Evolutionary conservation across 2,113 vertebrate species (phyloP).

Genomic region (Cyanoderma ruficeps): DNA sequence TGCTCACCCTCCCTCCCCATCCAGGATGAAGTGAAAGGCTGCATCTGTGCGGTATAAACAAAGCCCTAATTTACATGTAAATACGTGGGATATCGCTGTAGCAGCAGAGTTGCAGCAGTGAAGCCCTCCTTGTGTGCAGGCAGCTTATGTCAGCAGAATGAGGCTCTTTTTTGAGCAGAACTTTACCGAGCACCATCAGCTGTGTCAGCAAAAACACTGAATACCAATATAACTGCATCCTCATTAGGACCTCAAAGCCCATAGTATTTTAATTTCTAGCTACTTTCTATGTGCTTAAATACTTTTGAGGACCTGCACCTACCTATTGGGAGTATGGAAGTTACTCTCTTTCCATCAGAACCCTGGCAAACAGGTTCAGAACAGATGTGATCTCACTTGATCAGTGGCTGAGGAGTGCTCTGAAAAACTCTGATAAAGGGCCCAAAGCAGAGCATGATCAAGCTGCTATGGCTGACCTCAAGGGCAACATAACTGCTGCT

Average conservation of each 20-base stretch:
- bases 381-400: not conserved
- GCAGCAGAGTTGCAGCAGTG: constrained; percentile 45
- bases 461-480: not conserved
- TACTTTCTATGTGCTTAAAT: not conserved
- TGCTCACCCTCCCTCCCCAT: not conserved
- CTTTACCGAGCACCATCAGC: constrained; percentile 39
- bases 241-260: not conserved
- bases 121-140: constrained; percentile 32
- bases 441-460: not conserved
- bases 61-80: constrained; percentile 65
- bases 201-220: constrained; percentile 31
- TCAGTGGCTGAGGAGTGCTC: not conserved
- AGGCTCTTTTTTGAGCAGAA: constrained; percentile 52
- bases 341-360: not conserved
- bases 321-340: not conserved
- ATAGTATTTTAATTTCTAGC: not conserved
- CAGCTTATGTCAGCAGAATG: constrained; percentile 58
- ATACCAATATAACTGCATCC: constrained; percentile 22
- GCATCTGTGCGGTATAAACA: constrained; percentile 51
- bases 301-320: not conserved
- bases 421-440: not conserved
- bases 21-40: constrained; percentile 36
- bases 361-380: not conserved
- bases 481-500: not conserved
- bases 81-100: constrained; percentile 34